Conservation (phyloP, 2,797 vertebrate species). For the Acipenser transmontanus region DNA sequence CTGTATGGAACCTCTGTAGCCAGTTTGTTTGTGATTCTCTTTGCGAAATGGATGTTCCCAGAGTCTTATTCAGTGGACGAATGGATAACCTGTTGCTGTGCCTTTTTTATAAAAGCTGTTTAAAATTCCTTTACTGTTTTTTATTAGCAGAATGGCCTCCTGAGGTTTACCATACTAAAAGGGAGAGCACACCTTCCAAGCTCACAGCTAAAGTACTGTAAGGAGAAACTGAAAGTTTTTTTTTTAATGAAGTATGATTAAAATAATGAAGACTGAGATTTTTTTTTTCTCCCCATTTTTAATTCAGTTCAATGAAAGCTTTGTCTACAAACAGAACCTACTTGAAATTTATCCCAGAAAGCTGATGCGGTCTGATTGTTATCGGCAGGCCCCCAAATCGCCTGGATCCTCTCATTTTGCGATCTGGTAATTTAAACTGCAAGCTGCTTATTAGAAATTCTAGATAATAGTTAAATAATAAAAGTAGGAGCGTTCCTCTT, state of each 20-base stretch:
- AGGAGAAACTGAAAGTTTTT: not conserved
- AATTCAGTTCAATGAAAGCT: conserved; percentile 69
- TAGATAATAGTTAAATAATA: conserved; percentile 53
- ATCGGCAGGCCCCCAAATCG: conserved; percentile 60
- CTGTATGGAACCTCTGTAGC: too few species aligned
- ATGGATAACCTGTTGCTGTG: too few species aligned
- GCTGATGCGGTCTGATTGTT: conserved; percentile 62
- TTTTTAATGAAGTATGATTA: conserved; percentile 36
- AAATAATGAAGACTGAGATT: conserved; percentile 59
- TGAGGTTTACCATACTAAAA: not conserved
- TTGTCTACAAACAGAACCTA: conserved; percentile 67
- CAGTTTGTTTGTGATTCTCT: too few species aligned
- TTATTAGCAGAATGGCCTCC: not conserved
- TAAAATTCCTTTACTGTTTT: too few species aligned
- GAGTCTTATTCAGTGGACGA: too few species aligned
- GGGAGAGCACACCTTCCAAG: not conserved
- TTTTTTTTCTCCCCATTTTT: conserved; percentile 30
- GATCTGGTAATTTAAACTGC: conserved; percentile 69
- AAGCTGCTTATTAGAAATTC: conserved; percentile 66
- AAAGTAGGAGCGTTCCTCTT: conserved; percentile 23
- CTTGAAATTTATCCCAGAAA: conserved; percentile 70
- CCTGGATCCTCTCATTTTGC: conserved; percentile 52
- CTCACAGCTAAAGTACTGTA: not conserved
- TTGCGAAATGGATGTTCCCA: too few species aligned
- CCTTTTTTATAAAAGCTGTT: not conserved